Percentiles rank a stretch among this genome's conserved stretches.
Conservation (phyloP, 2,888 invertebrate species). For the Nezara viridula region DNA sequence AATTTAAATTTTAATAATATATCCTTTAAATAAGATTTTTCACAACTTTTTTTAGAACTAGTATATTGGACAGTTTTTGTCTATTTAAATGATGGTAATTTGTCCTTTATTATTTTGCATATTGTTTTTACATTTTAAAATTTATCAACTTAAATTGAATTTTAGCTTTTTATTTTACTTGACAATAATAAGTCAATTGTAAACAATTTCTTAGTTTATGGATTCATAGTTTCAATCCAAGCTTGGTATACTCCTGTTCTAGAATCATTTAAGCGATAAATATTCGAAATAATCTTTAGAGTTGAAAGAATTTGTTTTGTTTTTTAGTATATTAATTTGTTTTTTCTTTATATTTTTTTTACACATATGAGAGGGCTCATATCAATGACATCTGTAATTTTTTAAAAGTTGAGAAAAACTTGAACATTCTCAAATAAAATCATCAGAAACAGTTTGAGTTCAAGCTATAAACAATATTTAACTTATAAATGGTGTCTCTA, state of each 20-base stretch:
- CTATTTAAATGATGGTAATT: background rate
- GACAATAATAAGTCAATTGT: background rate
- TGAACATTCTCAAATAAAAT: too few species aligned
- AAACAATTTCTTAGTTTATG: background rate
- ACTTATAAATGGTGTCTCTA: too few species aligned
- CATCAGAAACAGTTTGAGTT: too few species aligned
- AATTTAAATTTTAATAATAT: constrained; percentile 15
- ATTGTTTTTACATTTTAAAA: background rate
- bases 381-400: too few species aligned
- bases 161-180: background rate
- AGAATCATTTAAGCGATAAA: background rate
- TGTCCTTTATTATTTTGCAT: background rate
- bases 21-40: background rate
- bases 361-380: too few species aligned
- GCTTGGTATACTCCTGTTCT: background rate
- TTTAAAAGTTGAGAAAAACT: too few species aligned
- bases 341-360: too few species aligned
- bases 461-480: too few species aligned
- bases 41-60: background rate
- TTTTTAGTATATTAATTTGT: too few species aligned
- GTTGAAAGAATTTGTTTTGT: background rate
- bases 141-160: background rate
- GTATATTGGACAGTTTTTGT: background rate
- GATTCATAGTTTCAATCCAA: background rate
- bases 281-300: background rate